phyloP scores from a whole-genome alignment of 1,140 invertebrate species.

The Rhagoletis zephyria region DNA sequence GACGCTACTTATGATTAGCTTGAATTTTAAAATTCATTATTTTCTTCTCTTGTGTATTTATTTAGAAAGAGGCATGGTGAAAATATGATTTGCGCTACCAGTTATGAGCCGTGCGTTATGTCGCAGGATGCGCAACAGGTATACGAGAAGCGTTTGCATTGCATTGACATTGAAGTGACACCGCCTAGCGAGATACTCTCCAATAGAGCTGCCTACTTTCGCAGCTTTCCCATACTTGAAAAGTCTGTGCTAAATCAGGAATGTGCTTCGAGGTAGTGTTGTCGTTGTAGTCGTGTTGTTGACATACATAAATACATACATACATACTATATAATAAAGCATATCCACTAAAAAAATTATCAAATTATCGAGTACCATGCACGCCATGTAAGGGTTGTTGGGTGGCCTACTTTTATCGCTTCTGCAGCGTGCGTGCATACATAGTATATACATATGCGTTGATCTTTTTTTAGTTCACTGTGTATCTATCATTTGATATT shows the following conservation, averaged over 20 bases:
- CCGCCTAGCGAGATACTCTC: constrained; percentile 83
- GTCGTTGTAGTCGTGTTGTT: constrained; percentile 43
- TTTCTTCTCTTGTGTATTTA: background rate
- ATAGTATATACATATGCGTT: background rate
- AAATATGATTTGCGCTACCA: constrained; percentile 82
- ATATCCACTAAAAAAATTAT: constrained; percentile 7
- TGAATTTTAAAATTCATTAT: no score
- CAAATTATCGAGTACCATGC: background rate
- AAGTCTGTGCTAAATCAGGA: constrained; percentile 84
- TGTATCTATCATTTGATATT: background rate
- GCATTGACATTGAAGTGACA: constrained; percentile 85
- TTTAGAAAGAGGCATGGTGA: constrained; percentile 80
- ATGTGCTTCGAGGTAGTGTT: constrained; percentile 77
- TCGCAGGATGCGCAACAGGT: constrained; percentile 81
- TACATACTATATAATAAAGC: background rate
- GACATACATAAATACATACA: background rate
- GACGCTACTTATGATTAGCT: no score
- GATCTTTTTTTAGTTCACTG: background rate
- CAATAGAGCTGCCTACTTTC: constrained; percentile 81
- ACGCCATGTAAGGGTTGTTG: constrained; percentile 3
- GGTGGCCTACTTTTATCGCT: background rate
- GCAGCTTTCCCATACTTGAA: constrained; percentile 87
- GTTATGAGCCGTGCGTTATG: constrained; percentile 84
- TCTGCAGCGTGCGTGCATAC: no score
- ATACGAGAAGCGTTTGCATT: constrained; percentile 81